These are phyloP conservation scores for Pithecia hirsuta DNA, from an alignment of 2,797 vertebrate genomes.

Conservation along the genomic window DNA sequence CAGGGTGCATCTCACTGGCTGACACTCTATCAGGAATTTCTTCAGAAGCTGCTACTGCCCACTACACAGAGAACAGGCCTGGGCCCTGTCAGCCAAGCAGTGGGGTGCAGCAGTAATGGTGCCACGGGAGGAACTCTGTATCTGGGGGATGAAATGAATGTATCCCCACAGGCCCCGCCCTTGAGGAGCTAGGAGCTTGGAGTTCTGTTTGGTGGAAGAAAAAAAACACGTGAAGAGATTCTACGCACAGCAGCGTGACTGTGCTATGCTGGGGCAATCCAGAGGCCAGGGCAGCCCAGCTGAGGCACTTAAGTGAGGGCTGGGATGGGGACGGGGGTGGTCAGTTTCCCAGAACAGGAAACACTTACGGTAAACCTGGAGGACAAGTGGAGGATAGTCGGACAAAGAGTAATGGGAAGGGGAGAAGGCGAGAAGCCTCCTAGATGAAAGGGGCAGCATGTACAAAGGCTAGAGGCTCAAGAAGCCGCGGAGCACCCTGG, in stretches of 20 bases:
- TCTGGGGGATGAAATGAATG: background rate
- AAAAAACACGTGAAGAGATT: background rate
- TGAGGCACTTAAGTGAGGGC: background rate
- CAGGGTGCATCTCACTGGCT: background rate
- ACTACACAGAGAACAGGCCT: background rate
- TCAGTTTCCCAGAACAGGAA: background rate
- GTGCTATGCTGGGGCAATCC: background rate
- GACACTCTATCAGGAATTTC: accelerated
- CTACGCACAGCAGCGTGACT: background rate
- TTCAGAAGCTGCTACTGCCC: background rate
- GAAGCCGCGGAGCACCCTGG: background rate
- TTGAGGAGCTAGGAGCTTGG: background rate
- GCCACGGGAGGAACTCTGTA: accelerated
- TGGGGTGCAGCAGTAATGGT: background rate
- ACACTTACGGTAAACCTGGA: background rate
- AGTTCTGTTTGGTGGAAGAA: background rate
- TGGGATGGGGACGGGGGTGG: background rate
- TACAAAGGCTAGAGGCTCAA: background rate
- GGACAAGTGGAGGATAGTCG: background rate
- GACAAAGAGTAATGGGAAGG: background rate
- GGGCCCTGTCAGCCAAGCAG: background rate
- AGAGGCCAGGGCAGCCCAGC: background rate
- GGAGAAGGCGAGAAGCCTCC: background rate
- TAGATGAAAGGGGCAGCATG: background rate
- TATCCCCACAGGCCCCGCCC: background rate